These are phyloP conservation scores for Caprella mutica DNA, from an alignment of 2,888 invertebrate genomes.

Conservation along the genomic window DNA sequence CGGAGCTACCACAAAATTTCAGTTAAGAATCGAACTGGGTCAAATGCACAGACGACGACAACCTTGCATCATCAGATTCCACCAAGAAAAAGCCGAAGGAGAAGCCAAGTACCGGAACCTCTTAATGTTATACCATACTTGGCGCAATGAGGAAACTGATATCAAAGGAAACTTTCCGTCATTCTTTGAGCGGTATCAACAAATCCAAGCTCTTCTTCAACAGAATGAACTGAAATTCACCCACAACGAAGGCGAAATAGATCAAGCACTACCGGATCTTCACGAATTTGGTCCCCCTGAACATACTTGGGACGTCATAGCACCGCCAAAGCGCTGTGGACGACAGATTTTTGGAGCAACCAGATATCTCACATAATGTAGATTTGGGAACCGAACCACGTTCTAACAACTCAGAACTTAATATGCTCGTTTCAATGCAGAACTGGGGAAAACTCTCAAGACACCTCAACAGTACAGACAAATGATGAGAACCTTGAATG, in stretches of 20 bases:
- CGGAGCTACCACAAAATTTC: neutral
- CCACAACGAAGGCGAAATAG: neutral
- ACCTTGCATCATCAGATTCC: neutral
- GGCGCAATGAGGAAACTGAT: neutral
- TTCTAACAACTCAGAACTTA: neutral
- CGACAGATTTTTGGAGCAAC: too few species aligned
- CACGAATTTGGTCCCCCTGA: neutral
- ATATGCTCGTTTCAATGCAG: neutral
- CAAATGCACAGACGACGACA: neutral
- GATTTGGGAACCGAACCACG: neutral
- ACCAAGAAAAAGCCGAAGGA: neutral
- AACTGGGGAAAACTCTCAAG: neutral
- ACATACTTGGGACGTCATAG: neutral
- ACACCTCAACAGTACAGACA: neutral
- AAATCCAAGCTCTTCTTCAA: neutral
- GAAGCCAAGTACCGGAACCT: neutral
- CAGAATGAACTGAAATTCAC: neutral
- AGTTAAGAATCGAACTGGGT: neutral
- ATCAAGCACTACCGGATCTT: neutral
- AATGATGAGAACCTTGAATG: neutral
- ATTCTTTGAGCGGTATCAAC: neutral
- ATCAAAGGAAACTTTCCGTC: neutral
- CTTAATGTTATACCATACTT: neutral
- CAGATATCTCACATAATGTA: too few species aligned
- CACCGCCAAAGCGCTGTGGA: too few species aligned